Evolutionary conservation across 2,797 vertebrate genomes (phyloP).

Genomic region (Myripristis jacobus): DNA sequence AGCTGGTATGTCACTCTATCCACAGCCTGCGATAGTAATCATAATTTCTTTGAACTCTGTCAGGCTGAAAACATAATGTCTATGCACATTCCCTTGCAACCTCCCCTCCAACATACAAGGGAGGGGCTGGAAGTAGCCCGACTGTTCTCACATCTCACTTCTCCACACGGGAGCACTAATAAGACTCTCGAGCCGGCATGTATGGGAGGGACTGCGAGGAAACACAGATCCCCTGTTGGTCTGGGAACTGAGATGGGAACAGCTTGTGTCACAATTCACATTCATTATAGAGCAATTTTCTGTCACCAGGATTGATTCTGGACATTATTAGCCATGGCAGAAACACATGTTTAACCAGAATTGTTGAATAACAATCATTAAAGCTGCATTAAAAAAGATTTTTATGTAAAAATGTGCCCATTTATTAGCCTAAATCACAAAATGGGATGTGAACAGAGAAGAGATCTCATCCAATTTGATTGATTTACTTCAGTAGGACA

Average conservation of each 20-base stretch:
- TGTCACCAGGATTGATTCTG: slow-evolving; percentile 2
- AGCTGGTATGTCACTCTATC: slow-evolving; percentile 4
- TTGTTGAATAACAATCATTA: slow-evolving; percentile 16
- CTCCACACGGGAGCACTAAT: slow-evolving; percentile 10
- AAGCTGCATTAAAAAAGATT: slow-evolving; percentile 3
- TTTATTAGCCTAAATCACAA: slow-evolving; percentile 8
- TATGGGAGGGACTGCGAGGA: slow-evolving; percentile 19
- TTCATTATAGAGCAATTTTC: slow-evolving; percentile 29
- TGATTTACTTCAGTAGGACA: no score
- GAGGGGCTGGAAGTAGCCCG: not conserved
- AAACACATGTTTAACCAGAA: slow-evolving; percentile 29
- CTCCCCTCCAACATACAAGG: not conserved
- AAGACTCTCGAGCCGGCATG: not conserved
- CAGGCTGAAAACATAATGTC: slow-evolving; percentile 16
- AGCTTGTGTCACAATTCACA: slow-evolving; percentile 35
- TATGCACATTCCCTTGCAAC: slow-evolving; percentile 13
- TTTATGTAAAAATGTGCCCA: not conserved
- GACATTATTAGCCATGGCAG: slow-evolving; percentile 25
- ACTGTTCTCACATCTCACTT: slow-evolving; percentile 23
- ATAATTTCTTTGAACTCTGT: slow-evolving; percentile 15
- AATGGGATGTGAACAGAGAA: slow-evolving; percentile 7
- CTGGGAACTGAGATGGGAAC: slow-evolving; percentile 17
- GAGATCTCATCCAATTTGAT: not conserved
- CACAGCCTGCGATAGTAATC: not conserved
- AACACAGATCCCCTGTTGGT: slow-evolving; percentile 9